Base-by-base conservation (phyloP, 2,888 invertebrate genomes). In the Resseliella maxima region DNA sequence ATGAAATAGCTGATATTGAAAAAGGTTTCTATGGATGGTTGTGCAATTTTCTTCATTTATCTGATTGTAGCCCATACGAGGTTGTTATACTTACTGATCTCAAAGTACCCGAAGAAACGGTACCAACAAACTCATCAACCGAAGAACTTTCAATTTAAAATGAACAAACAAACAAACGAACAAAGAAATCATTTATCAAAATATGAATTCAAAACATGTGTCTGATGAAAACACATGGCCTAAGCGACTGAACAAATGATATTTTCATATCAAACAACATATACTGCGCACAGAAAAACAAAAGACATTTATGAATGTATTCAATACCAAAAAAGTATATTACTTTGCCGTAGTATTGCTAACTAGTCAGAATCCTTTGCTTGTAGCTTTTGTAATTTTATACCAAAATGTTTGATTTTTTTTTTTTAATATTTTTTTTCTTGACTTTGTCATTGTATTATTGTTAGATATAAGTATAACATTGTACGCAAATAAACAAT, bases 1-100 rank as follows among this genome's bases (percentile, higher is more conserved):
- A 93, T 88, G 94, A 95, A 90, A 93, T 95, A 1, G 92, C 93
- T 87, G 95, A 95, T 90, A 93, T 94, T 89, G 95, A 95, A 89
- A 95, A 95, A 90, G 95, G 95, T 0, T 95, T 95, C 90, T 95
- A 94, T 88, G 95, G 95, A 8, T 95, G 95, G 95, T 90, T 95
- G 27, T 95, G 95, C 89, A 93, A 94, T 87, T 91, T 92, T 64
- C 88, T 95, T 50, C 93, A 92, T 87, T 91, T 95, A 88, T 94
- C 95, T 24, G 94, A 95, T 89, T 95, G 95, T 89, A 93, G 95
- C 88, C 95, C 95, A 0, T 95, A 95, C 90, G 95, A 95, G 89
- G 94, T 94, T 86, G 94, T 94, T 1, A 91, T 94, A 85, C 89
- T 94, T 59, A 93, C 93, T 88, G 94, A 94, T 90, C 92, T 93